Percentiles rank a stretch among this genome's conserved stretches.
phyloP scores from a whole-genome alignment of 1,140 invertebrate genomes.

The Cryptotermes secundus region DNA sequence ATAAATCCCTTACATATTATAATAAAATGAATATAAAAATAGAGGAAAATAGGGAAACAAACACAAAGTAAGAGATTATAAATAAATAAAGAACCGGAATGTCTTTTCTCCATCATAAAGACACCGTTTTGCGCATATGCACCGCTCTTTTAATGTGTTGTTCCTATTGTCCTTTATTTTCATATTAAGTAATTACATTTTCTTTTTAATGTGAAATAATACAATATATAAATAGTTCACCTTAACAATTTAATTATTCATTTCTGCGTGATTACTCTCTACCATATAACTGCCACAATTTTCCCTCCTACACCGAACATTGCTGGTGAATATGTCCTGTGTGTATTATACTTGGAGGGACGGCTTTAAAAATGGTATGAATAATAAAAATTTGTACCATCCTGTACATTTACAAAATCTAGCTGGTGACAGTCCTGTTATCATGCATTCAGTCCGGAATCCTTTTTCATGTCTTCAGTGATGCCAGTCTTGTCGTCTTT shows the following conservation, averaged over 20 bases:
- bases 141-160: neutral
- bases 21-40: neutral
- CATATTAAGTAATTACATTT: neutral
- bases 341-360: neutral
- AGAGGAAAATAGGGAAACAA: neutral
- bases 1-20: neutral
- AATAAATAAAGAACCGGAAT: neutral
- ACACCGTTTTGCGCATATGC: neutral
- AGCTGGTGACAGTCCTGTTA: slow-evolving; percentile 19
- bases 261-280: neutral
- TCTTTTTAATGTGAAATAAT: neutral
- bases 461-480: slow-evolving; percentile 45
- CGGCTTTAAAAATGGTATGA: neutral
- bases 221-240: neutral
- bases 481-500: slow-evolving; percentile 57
- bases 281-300: neutral
- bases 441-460: slow-evolving; percentile 40
- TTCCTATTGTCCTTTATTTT: neutral
- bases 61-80: neutral
- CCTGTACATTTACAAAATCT: neutral
- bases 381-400: slow-evolving; percentile 25
- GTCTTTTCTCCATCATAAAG: neutral
- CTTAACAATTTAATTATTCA: neutral
- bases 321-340: neutral
- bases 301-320: neutral